These are phyloP conservation scores for Danio rerio DNA, from an alignment of 2,113 vertebrate genomes.

Conservation along the genomic window GRCz12tu NC_133180.1:40562501-40563000, in stretches of 20 bases:
- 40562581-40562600: slow-evolving; percentile 70
- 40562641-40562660: slow-evolving; percentile 76
- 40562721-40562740: slow-evolving; percentile 35
- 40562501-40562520: slow-evolving; percentile 60
- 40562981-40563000: too few relatives aligned
- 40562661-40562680: slow-evolving; percentile 69
- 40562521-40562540: slow-evolving; percentile 69
- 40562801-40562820: background rate
- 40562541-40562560: slow-evolving; percentile 59
- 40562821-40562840: background rate
- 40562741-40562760: slow-evolving; percentile 19
- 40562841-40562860: background rate
- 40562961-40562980: too few relatives aligned
- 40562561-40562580: slow-evolving; percentile 67
- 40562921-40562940: background rate
- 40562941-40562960: background rate
- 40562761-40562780: background rate
- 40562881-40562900: background rate
- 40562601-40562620: slow-evolving; percentile 82
- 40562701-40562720: slow-evolving; percentile 48
- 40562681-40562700: slow-evolving; percentile 53
- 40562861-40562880: background rate
- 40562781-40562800: background rate
- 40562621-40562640: slow-evolving; percentile 84
- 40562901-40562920: background rate